Evolutionary conservation across 2,797 vertebrate genomes (phyloP), one percentile per base, ranked within the genome.

Genomic region (Podarcis siculus): DNA sequence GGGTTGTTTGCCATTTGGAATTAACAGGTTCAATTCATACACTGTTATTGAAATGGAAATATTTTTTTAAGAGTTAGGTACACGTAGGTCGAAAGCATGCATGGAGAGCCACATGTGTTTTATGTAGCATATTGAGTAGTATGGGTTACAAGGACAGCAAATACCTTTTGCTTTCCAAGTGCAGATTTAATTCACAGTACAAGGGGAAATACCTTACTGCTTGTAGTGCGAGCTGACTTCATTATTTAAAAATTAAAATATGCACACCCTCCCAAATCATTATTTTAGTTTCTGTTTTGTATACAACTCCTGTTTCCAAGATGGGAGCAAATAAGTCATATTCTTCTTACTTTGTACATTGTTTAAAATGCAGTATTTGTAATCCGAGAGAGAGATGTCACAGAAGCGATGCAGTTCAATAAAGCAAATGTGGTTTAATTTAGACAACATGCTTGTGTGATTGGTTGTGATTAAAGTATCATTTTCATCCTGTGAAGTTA

Each of bases 391-490:
- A 45, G 80, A 25, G 6, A 58, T 84, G n/a, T 76, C 82, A 58
- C 21, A 21, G 30, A 73, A 71, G 37, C 30, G 76, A 49, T 42
- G 71, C 45, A 83, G 49, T 76, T 73, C 71, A 90, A 79, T 73
- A 76, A 80, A 75, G 27, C 69, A 89, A 89, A 67, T 83, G 32
- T 5, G 64, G 39, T 76, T 89, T 67, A 86, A 83, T 64, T 84
- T 80, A 35, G 82, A 42, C 76, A 86, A 32, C 32, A 49, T 83
- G 69, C 45, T 76, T 86, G 5, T 76, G 85, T 72, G 72, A 61
- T 76, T 80, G 25, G 23, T 78, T 89, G 25, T 82, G 78, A 77
- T 91, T 85, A 85, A 89, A 75, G 73, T 92, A 89, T 92, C 35
- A 66, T 86, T 91, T 49, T 92, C 0, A 1, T 91, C 79, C 17